Evolutionary conservation across 2,797 vertebrate species (phyloP), one percentile per base, ranked within the genome.

Genomic region (Epinephelus awoara): DNA sequence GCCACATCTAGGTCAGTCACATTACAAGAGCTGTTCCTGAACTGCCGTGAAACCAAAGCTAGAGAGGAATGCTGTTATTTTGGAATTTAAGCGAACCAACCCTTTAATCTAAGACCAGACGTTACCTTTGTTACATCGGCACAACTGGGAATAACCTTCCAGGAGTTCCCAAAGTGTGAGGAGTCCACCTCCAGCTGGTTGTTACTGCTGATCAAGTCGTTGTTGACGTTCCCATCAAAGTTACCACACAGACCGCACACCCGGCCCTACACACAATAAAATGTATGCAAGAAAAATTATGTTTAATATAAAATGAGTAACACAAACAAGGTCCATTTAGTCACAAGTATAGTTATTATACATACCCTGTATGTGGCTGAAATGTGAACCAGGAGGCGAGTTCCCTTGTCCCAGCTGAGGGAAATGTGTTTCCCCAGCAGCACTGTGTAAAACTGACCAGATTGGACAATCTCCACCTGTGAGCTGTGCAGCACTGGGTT

Each of bases 231-330:
- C 42, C 97, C 97, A 61, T 99, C 98, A 67, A 98, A 99, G 92
- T 99, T 98, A 68, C 98, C 98, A 84, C 98, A 99, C 27, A 99
- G 94, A 67, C 98, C 98, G 67, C 98, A 99, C 56, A 99, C 96
- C 83, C 66, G 93, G 25, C 96, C 96, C 98, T 99, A 84, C 40
- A 79, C 15, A 21, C 29, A 80, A 61, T 10, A 50, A 11, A 18
- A 77, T 10, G 5, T 10, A 67, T 13, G 21, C 1, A 42, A 58
- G 17, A 64, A 42, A 73, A 63, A 59, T 0, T 1, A 49, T n/a
- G 7, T 19, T 76, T 40, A 0, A 57, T 13, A 23, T 19, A 27
- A 68, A 42, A 47, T 12, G 3, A 49, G 42, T 14, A 6, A 47
- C 66, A 54, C 4, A 18, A 62, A 65, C 6, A 25, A 54, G 3